Evolutionary conservation across 1,140 invertebrate genomes (phyloP).

Genomic region (Heliconius eleuchia): DNA sequence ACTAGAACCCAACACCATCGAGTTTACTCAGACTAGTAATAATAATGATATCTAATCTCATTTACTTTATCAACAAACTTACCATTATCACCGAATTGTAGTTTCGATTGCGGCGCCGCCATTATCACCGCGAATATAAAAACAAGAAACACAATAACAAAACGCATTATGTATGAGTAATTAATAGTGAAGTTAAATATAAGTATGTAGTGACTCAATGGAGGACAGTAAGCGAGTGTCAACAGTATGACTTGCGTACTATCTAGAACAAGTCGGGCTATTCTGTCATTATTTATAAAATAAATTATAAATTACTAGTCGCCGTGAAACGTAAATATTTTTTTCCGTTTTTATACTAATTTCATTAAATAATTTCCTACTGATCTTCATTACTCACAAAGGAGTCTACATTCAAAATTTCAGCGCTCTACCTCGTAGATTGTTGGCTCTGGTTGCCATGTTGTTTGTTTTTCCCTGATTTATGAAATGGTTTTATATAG

Average conservation of each 20-base stretch:
- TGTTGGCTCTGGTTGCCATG: too few species aligned
- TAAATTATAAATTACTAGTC: too few species aligned
- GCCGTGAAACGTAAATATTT: too few species aligned
- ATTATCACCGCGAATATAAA: constrained; percentile 28
- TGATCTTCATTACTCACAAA: too few species aligned
- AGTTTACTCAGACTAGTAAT: background rate
- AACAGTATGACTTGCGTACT: constrained; percentile 17
- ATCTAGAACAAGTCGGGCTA: constrained; percentile 31
- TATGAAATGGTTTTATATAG: too few species aligned
- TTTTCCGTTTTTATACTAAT: too few species aligned
- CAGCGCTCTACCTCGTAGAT: too few species aligned
- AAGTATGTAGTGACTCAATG: constrained; percentile 18
- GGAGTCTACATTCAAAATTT: too few species aligned
- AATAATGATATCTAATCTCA: background rate
- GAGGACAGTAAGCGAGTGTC: constrained; percentile 27
- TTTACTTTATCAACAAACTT: constrained; percentile 12
- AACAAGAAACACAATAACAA: constrained; percentile 37
- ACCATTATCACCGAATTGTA: constrained; percentile 46
- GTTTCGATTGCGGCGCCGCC: constrained; percentile 50
- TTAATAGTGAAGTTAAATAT: background rate
- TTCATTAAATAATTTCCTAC: too few species aligned
- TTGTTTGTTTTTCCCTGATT: too few species aligned
- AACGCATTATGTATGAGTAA: constrained; percentile 42
- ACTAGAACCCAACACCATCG: background rate
- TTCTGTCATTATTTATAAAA: constrained; percentile 17